Percentiles rank a stretch among this genome's conserved stretches.
phyloP scores from a whole-genome alignment of 2,888 invertebrate species.

The Catocala sponsa region DNA sequence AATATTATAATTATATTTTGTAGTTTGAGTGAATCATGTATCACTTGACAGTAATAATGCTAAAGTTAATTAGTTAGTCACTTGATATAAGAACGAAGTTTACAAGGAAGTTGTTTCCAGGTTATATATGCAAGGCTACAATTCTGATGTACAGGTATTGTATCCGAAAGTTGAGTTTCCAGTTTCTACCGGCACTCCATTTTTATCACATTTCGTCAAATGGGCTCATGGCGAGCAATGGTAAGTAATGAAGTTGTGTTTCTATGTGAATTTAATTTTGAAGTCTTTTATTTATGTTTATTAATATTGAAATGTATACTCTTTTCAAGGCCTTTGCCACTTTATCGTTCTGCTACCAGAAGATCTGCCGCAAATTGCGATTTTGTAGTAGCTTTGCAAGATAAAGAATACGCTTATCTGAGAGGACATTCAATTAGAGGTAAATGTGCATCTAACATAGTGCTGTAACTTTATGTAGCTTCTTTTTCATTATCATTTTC shows the following conservation, averaged over 20 bases:
- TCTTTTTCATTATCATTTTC: neutral
- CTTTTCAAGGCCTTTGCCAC: conserved; percentile 35
- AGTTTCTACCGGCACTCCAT: conserved; percentile 94
- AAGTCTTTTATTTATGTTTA: neutral
- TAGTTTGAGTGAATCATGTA: neutral
- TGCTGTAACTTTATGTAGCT: neutral
- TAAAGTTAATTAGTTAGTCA: no score
- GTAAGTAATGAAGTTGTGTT: conserved; percentile 57
- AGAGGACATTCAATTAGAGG: conserved; percentile 93
- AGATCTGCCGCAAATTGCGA: conserved; percentile 26
- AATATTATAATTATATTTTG: no score
- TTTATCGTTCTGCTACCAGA: conserved; percentile 13
- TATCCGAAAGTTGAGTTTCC: conserved; percentile 93
- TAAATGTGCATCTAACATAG: conserved; percentile 46
- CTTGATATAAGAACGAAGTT: neutral
- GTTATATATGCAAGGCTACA: conserved; percentile 91
- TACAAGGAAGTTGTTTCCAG: conserved; percentile 72
- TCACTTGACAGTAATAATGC: neutral
- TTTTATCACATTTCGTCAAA: conserved; percentile 92
- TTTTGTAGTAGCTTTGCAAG: conserved; percentile 54
- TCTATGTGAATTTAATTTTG: neutral
- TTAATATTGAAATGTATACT: conserved; percentile 1
- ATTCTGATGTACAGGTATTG: conserved; percentile 90
- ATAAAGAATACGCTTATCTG: conserved; percentile 90
- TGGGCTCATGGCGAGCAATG: conserved; percentile 94